Evolutionary conservation across 2,113 vertebrate genomes (phyloP).

Genomic region (Paradisaea rubra): DNA sequence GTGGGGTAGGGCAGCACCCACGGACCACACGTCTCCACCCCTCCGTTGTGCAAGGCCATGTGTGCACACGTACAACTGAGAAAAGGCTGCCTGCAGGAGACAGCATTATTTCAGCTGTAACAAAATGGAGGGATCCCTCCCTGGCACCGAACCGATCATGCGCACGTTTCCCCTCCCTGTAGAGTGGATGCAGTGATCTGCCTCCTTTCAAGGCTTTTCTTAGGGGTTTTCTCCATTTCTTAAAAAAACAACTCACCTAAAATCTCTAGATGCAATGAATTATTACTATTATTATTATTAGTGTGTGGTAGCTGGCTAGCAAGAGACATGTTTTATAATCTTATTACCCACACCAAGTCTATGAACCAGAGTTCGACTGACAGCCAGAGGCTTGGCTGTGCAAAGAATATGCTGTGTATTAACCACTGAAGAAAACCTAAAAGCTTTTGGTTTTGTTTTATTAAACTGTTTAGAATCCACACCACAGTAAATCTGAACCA

Average conservation of each 20-base stretch:
- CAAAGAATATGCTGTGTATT: conserved; percentile 9
- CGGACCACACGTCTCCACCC: fast-evolving
- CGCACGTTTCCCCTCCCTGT: background rate
- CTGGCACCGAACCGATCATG: fast-evolving
- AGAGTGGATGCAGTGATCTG: background rate
- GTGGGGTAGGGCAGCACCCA: background rate
- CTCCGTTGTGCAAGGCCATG: background rate
- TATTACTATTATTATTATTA: conserved; percentile 59
- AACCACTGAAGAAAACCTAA: conserved; percentile 42
- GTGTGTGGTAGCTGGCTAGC: conserved; percentile 57
- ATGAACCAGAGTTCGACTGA: conserved; percentile 10
- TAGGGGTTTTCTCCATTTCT: conserved; percentile 14
- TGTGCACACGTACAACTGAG: fast-evolving
- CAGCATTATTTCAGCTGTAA: background rate
- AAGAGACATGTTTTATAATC: conserved; percentile 69
- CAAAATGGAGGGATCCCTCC: background rate
- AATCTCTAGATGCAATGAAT: conserved; percentile 49
- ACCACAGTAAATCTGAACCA: conserved; percentile 42
- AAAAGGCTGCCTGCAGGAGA: background rate
- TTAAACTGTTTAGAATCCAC: conserved; percentile 56
- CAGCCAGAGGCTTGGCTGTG: background rate
- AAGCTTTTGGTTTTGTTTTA: conserved; percentile 59
- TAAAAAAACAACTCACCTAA: conserved; percentile 22
- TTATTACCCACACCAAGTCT: conserved; percentile 58
- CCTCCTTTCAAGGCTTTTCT: conserved; percentile 6